Conservation (phyloP, 53 echinoderm and acorn worm species). For the Actinopyga echinites region DNA sequence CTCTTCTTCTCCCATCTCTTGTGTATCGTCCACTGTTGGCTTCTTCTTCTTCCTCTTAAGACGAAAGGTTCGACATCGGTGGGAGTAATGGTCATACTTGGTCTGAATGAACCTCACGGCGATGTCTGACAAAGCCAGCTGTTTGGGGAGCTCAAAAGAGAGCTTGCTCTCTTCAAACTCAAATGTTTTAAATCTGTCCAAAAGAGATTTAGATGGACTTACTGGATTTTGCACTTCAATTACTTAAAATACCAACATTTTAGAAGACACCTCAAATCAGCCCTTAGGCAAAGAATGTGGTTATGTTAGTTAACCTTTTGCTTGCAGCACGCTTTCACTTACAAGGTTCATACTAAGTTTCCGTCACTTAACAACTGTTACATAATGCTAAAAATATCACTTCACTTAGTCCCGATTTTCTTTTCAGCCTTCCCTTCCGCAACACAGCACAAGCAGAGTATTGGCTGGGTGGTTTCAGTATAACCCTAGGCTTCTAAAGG, state of each 20-base stretch:
- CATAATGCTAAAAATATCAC: no score
- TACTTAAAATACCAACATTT: background rate
- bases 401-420: no score
- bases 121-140: conserved; percentile 85
- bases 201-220: background rate
- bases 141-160: conserved; percentile 91
- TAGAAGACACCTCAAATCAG: background rate
- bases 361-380: no score
- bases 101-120: conserved; percentile 79
- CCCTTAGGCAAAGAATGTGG: no score
- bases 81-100: conserved; percentile 85
- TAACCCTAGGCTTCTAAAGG: no score
- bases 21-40: conserved; percentile 23
- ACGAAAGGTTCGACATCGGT: conserved; percentile 79
- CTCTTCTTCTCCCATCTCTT: conserved; percentile 12
- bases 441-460: no score
- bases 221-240: no score
- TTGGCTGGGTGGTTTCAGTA: no score
- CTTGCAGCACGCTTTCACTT: no score
- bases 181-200: conserved; percentile 78
- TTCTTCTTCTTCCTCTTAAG: conserved; percentile 71
- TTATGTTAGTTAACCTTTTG: no score
- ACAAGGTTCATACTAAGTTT: no score
- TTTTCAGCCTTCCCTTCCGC: no score
- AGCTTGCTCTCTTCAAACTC: conserved; percentile 79